phyloP scores from a whole-genome alignment of 2,113 vertebrate genomes.

The Nycticorax nycticorax region DNA sequence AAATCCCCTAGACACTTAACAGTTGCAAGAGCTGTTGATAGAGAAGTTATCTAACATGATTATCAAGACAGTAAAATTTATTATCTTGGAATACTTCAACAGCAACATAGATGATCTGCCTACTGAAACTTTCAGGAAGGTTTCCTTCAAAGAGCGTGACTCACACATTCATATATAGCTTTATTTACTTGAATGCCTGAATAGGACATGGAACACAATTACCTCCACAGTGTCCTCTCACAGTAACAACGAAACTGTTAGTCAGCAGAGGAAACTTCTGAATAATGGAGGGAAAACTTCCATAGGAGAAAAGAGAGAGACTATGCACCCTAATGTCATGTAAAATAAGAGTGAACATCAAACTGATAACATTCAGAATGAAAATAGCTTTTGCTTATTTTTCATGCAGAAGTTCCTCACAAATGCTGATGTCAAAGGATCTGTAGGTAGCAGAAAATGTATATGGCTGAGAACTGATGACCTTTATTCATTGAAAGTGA shows the following conservation, averaged over 20 bases:
- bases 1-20: not conserved
- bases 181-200: not conserved
- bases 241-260: not conserved
- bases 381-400: not conserved
- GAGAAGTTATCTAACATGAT: slow-evolving; percentile 33
- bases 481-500: not conserved
- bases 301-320: not conserved
- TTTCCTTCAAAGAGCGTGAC: not conserved
- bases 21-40: slow-evolving; percentile 16
- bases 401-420: not conserved
- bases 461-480: not conserved
- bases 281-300: not conserved
- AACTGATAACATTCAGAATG: not conserved
- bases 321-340: not conserved
- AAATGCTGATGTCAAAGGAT: not conserved
- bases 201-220: not conserved
- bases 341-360: not conserved
- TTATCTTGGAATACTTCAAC: slow-evolving; percentile 5
- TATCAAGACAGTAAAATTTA: slow-evolving; percentile 11
- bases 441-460: not conserved
- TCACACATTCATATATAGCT: not conserved
- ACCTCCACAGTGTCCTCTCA: not conserved
- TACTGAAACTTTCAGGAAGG: not conserved
- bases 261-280: not conserved
- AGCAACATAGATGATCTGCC: not conserved